Conservation (phyloP, 2,113 vertebrate species). For the Tichodroma muraria region DNA sequence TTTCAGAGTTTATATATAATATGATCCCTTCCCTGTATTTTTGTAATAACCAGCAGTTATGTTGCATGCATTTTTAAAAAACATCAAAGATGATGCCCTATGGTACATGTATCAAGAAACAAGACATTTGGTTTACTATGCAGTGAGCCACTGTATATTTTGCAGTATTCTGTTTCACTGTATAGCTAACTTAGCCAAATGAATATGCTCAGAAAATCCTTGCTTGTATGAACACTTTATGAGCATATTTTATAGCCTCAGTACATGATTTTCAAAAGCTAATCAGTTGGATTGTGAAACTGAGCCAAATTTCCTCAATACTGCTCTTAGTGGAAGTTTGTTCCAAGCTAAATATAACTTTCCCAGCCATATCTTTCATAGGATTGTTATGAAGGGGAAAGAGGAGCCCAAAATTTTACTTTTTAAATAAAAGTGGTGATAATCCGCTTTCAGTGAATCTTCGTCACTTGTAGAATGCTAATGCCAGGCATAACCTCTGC, state of each 20-base stretch:
- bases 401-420: neutral
- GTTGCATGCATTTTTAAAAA: neutral
- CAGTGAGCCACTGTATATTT: neutral
- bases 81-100: neutral
- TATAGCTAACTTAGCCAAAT: neutral
- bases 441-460: neutral
- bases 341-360: slow-evolving; percentile 24
- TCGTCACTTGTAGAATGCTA: neutral
- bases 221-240: slow-evolving; percentile 10
- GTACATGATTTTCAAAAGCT: slow-evolving; percentile 25
- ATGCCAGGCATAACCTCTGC: neutral
- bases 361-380: neutral
- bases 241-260: neutral
- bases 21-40: neutral
- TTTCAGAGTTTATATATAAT: neutral
- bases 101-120: neutral
- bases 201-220: neutral
- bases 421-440: neutral
- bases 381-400: neutral
- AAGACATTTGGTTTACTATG: neutral
- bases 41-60: neutral
- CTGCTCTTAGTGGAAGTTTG: neutral
- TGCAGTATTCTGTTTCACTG: neutral
- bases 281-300: slow-evolving; percentile 41
- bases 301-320: neutral